Evolutionary conservation across 1,140 invertebrate genomes (phyloP).

Genomic region (Hetaerina americana): DNA sequence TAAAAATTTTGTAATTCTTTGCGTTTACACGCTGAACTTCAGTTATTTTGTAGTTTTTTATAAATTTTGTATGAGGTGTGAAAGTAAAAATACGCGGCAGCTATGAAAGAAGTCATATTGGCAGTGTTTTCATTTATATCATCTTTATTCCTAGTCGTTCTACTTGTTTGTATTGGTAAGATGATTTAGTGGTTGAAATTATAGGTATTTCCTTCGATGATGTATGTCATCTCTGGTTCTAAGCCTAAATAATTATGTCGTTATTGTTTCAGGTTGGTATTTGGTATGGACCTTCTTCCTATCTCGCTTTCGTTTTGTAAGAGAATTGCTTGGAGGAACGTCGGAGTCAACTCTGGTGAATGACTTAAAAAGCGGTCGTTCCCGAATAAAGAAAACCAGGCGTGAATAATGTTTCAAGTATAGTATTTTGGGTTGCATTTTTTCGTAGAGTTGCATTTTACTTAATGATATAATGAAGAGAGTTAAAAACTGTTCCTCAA

Average conservation of each 20-base stretch:
- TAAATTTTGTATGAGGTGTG: too few species aligned
- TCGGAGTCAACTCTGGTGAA: slow-evolving; percentile 37
- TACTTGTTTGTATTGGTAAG: slow-evolving; percentile 36
- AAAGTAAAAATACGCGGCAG: slow-evolving; percentile 13
- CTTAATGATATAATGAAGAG: not conserved
- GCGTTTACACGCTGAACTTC: too few species aligned
- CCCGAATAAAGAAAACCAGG: slow-evolving; percentile 34
- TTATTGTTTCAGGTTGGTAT: slow-evolving; percentile 61
- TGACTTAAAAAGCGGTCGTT: slow-evolving; percentile 36
- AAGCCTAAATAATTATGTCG: slow-evolving; percentile 6
- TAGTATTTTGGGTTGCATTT: too few species aligned
- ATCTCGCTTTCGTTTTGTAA: slow-evolving; percentile 70
- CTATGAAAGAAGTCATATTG: slow-evolving; percentile 35
- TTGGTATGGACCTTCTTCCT: slow-evolving; percentile 81
- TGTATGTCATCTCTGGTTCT: not conserved
- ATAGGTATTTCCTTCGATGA: slow-evolving; percentile 2
- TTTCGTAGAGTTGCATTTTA: not conserved
- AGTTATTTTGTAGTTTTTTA: too few species aligned
- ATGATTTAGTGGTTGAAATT: slow-evolving; percentile 11
- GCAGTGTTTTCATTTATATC: slow-evolving; percentile 32
- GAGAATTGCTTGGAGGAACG: slow-evolving; percentile 65
- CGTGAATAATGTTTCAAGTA: slow-evolving; percentile 3
- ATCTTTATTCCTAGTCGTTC: slow-evolving; percentile 32
- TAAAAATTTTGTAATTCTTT: too few species aligned
- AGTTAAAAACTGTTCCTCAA: not conserved